Base-by-base conservation (phyloP, 2,797 vertebrate genomes). In the Ceryle rudis region DNA sequence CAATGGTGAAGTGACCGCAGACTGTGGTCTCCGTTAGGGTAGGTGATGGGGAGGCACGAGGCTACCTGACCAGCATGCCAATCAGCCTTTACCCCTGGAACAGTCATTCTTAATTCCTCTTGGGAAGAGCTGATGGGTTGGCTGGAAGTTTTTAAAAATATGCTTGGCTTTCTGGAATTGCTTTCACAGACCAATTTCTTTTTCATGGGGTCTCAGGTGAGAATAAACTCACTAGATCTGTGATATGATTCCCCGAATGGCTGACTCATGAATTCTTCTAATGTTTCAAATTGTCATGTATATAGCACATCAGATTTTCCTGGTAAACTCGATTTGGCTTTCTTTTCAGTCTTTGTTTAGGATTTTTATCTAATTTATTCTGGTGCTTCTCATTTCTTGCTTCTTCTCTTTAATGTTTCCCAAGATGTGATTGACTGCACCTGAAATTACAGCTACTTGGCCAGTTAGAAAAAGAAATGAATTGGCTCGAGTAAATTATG, bases 161-260 rank as follows among this genome's bases (percentile, higher is more conserved):
- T 70, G 28, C 79, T 90, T 90, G 66, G 49, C 42, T 95, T 96
- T 84, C 74, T 93, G 74, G 88, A 95, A 86, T 91, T 95, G 74
- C 62, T 86, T 95, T 95, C 74, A 51, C 52, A 92, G 90, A 89
- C 64, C 81, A 80, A 89, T 93, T 94, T 94, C 62, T 95, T 94
- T 91, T 77, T 89, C 14, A 8, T 65, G 33, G 54, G 16, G 33
- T 92, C 83, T 96, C 86, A 89, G 62, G 70, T 95, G 94, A 96
- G 58, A 94, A 86, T 62, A 94, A 93, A 84, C 60, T 91, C 66
- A 86, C 88, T 86, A 87, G 64, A 52, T 93, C 82, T 73, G 77
- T 90, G 33, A 58, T 92, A 80, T 41, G 71, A 89, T 78, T 95
- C 74, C 67, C 57, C 2, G 6, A 82, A 82, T 71, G 73, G 78